phyloP scores from a whole-genome alignment of 2,888 invertebrate species.

The Chromoteleia sp. region DNA sequence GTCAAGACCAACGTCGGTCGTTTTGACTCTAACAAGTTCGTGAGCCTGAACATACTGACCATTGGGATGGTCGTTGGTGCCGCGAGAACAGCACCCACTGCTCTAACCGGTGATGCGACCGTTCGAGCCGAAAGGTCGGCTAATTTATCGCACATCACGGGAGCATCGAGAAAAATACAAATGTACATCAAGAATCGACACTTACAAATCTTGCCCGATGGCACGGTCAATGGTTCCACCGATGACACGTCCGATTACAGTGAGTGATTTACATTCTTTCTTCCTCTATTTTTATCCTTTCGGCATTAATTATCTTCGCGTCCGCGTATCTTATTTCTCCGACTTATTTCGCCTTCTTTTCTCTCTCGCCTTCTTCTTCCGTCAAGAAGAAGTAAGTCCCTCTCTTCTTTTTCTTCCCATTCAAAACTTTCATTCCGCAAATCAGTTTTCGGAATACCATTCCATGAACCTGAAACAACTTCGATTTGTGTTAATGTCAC shows the following conservation, averaged over 20 bases:
- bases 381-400: too few species aligned
- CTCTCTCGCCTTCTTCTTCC: too few species aligned
- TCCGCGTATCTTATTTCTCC: neutral
- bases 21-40: constrained; percentile 54
- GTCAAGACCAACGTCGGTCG: constrained; percentile 71
- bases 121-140: constrained; percentile 91
- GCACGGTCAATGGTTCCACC: constrained; percentile 93
- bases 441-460: too few species aligned
- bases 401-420: too few species aligned
- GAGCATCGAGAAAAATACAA: constrained; percentile 92
- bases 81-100: constrained; percentile 76
- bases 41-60: constrained; percentile 74
- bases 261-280: constrained; percentile 86
- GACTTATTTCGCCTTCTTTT: too few species aligned
- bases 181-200: constrained; percentile 94
- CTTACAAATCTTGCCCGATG: constrained; percentile 93
- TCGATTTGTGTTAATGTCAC: neutral
- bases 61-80: constrained; percentile 78
- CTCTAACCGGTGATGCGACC: constrained; percentile 75
- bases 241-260: constrained; percentile 93
- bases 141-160: constrained; percentile 92
- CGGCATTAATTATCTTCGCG: neutral
- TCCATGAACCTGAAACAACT: neutral
- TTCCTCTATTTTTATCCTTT: constrained; percentile 1
- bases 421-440: too few species aligned